phyloP scores from a whole-genome alignment of 2,113 vertebrate species.

The Vimba vimba region DNA sequence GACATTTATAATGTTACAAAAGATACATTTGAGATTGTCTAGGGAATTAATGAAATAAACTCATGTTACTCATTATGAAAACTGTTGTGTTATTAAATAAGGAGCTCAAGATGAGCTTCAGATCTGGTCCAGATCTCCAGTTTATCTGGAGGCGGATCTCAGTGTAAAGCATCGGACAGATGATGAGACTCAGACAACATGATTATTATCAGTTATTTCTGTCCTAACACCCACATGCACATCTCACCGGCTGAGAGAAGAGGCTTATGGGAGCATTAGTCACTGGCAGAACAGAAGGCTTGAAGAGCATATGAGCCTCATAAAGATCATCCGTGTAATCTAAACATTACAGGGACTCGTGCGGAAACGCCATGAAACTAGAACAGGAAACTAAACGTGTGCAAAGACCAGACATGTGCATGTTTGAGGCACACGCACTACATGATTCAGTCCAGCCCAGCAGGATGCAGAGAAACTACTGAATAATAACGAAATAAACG shows the following conservation, averaged over 20 bases:
- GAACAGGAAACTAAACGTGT: neutral
- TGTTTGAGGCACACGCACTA: neutral
- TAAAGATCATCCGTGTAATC: neutral
- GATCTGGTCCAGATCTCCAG: no score
- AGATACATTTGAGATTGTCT: no score
- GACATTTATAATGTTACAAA: no score
- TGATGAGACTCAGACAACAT: constrained; percentile 12
- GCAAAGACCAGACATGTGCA: neutral
- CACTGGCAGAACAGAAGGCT: neutral
- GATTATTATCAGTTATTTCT: constrained; percentile 21
- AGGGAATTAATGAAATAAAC: no score
- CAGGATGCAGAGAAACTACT: neutral
- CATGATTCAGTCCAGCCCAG: neutral
- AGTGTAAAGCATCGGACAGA: neutral
- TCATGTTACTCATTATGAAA: no score
- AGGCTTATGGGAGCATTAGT: neutral
- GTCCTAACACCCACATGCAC: constrained; percentile 19
- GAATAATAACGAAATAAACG: no score
- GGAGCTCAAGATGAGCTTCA: no score
- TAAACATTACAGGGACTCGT: neutral
- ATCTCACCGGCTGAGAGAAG: neutral
- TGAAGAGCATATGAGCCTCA: neutral
- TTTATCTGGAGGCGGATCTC: neutral
- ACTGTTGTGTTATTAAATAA: no score
- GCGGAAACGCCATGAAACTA: neutral